Conservation (phyloP, 2,797 vertebrate genomes). For the Pelochelys cantorii region DNA sequence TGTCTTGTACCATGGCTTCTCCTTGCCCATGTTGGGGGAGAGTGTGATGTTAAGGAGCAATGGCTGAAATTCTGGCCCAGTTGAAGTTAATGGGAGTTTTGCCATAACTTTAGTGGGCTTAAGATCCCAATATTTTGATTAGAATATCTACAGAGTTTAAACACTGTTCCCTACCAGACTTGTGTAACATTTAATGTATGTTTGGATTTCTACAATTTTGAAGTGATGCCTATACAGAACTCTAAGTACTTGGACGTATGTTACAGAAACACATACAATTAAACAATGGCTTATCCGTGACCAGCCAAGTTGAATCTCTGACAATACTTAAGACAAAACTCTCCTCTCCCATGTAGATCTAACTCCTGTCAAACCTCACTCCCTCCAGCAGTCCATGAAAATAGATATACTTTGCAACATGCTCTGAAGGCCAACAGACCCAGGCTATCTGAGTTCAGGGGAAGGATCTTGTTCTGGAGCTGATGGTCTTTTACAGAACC, state of each 20-base stretch:
- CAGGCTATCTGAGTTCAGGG: not conserved
- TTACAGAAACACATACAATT: not conserved
- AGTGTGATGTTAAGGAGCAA: rapidly evolving
- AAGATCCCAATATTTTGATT: conserved; percentile 20
- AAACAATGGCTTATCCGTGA: not conserved
- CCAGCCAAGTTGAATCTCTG: not conserved
- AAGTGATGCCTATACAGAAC: conserved; percentile 3
- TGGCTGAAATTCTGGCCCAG: conserved; percentile 5
- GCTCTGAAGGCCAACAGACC: not conserved
- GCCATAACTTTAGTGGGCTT: not conserved
- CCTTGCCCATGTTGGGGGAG: not conserved
- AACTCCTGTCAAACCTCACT: not conserved
- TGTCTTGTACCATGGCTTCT: conserved; percentile 13
- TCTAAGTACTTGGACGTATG: not conserved
- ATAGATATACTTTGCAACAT: not conserved
- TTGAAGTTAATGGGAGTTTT: not conserved
- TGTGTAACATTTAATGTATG: not conserved
- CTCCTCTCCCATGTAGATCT: not conserved
- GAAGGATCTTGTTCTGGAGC: not conserved
- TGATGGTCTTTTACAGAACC: not conserved
- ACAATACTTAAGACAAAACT: not conserved
- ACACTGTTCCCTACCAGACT: not conserved
- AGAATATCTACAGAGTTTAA: not conserved
- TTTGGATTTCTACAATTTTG: not conserved
- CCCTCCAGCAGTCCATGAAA: not conserved